Evolutionary conservation across 2,113 vertebrate species (phyloP), one percentile per base, ranked within the genome.

Genomic region (Thermophis baileyi): DNA sequence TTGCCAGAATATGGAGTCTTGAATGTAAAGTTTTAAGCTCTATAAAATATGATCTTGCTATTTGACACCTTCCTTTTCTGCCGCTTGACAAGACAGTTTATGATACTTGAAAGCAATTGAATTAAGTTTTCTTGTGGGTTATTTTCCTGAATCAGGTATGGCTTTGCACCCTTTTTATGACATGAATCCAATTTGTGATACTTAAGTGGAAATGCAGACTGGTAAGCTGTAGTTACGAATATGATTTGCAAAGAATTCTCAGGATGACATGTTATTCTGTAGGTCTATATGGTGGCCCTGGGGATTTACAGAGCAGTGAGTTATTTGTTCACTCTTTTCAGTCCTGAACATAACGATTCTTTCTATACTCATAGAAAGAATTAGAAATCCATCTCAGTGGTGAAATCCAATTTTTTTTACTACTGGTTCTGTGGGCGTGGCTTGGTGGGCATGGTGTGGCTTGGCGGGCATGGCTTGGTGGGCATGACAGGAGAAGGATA

Each of bases 11-110:
- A 53, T 18, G 47, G n/a, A 88, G n/a, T 57, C 55, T 92, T 35
- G n/a, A 57, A n/a, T n/a, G 44, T 49, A 69, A 69, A 27, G 12
- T 88, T 92, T 88, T 85, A 63, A 50, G 51, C 63, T 88, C 91
- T 27, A 44, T 88, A 92, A 92, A 88, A 30, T 88, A 57, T 50
- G 86, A 92, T 35, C 91, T 92, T 88, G 91, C 85, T 92, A 47
- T 87, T 87, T 92, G 91, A 86, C 91, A 92, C 16, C 57, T 51
- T 88, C 60, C 46, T 24, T 85, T 92, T 92, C 87, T 35, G 25
- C 22, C 11, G 22, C 63, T 6, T 92, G 47, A 69, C 57, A 69
- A 88, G 57, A 63, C n/a, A 74, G 91, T 89, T 88, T 69, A 53
- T 92, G 87, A 88, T 89, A 74, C 91, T 74, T 89, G 85, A 54